Conservation (phyloP, 2,888 invertebrate genomes). For the Ennomos fuscantarius region DNA sequence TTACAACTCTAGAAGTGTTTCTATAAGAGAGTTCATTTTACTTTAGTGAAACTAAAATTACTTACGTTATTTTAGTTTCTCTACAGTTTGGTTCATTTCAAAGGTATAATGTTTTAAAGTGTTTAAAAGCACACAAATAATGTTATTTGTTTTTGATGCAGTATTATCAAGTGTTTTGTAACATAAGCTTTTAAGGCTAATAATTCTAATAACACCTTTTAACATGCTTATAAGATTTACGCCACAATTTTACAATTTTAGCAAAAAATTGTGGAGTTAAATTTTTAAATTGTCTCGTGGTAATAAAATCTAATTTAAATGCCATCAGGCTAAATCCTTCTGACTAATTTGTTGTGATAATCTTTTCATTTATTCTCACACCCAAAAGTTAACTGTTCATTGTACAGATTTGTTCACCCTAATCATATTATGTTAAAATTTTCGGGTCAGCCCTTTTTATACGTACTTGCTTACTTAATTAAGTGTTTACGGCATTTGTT, state of each 20-base stretch:
- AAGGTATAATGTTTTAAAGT: constrained; percentile 1
- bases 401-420: constrained; percentile 42
- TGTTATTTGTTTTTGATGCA: no score
- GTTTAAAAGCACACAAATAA: no score
- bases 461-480: constrained; percentile 36
- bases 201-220: constrained; percentile 12
- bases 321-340: constrained; percentile 37
- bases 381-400: constrained; percentile 42
- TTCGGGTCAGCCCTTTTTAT: constrained; percentile 45
- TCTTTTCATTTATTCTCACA: constrained; percentile 52
- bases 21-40: no score
- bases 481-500: constrained; percentile 46
- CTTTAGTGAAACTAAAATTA: no score
- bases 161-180: constrained; percentile 14
- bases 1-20: no score
- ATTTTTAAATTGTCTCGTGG: constrained; percentile 3
- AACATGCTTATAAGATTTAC: constrained; percentile 9
- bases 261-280: constrained; percentile 6
- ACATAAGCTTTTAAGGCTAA: constrained; percentile 5
- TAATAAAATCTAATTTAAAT: constrained; percentile 40
- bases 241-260: background rate
- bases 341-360: constrained; percentile 44
- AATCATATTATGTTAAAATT: constrained; percentile 53
- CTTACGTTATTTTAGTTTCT: no score
- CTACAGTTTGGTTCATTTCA: no score